These are phyloP conservation scores for Eretmocerus hayati DNA, from an alignment of 2,888 invertebrate genomes.

Conservation along the genomic window DNA sequence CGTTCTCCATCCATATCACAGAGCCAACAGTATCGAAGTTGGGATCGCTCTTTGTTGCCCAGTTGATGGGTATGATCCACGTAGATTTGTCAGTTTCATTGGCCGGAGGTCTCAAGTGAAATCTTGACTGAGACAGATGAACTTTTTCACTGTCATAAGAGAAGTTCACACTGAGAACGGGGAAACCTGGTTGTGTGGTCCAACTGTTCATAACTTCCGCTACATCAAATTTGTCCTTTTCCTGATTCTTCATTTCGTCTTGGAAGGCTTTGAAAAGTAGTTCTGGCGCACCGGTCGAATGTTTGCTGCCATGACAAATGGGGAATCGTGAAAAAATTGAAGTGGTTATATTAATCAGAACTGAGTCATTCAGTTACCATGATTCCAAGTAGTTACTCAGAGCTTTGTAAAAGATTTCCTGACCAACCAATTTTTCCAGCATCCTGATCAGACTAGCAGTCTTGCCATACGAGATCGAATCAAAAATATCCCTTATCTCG, in stretches of 20 bases:
- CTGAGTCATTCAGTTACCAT: too few relatives aligned
- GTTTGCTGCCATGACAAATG: conserved; percentile 24
- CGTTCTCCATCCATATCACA: not conserved
- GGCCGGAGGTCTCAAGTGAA: conserved; percentile 24
- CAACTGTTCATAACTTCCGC: conserved; percentile 49
- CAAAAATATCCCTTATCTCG: conserved; percentile 58
- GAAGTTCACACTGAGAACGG: conserved; percentile 49
- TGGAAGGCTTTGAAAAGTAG: conserved; percentile 30
- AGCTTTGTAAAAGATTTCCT: conserved; percentile 50
- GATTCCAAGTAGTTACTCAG: conserved; percentile 52
- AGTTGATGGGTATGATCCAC: conserved; percentile 78
- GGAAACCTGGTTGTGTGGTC: conserved; percentile 57
- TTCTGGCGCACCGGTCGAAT: conserved; percentile 28
- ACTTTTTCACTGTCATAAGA: not conserved
- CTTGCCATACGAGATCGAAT: conserved; percentile 63
- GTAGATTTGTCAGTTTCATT: conserved; percentile 20
- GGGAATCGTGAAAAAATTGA: not conserved
- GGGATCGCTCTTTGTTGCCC: conserved; percentile 49
- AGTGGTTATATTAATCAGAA: conserved; percentile 17
- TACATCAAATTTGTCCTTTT: conserved; percentile 2
- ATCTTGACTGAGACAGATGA: conserved; percentile 28
- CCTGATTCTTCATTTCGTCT: conserved; percentile 28
- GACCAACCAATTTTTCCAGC: conserved; percentile 59
- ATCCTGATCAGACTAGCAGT: conserved; percentile 59
- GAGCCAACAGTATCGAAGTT: not conserved